Percentiles rank a stretch among this genome's conserved stretches.
Conservation (phyloP, 1,140 invertebrate species). For the Capitella teleta region DNA sequence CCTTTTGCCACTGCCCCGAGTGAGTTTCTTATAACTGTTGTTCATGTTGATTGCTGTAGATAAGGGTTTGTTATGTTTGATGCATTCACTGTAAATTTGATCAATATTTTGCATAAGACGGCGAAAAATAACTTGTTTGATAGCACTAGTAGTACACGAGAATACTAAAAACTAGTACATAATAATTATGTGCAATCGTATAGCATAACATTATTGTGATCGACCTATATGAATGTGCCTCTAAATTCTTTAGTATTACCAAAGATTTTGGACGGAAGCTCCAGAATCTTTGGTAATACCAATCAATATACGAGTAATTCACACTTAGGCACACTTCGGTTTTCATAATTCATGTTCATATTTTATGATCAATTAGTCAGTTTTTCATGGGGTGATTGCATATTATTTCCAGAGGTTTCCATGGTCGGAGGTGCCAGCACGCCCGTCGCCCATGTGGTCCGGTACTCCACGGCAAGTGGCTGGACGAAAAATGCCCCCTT, state of each 20-base stretch:
- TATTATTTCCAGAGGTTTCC: not conserved
- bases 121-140: not conserved
- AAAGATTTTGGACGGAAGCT: not conserved
- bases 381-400: not conserved
- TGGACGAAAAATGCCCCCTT: not conserved
- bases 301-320: not conserved
- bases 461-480: not conserved
- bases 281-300: not conserved
- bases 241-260: not conserved
- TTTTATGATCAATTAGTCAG: not conserved
- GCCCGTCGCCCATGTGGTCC: not conserved
- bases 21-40: not conserved
- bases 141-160: not conserved
- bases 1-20: slow-evolving; percentile 1
- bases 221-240: not conserved
- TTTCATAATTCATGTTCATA: not conserved
- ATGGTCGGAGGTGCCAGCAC: not conserved
- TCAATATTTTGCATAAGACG: not conserved
- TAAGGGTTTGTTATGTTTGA: not conserved
- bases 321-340: not conserved
- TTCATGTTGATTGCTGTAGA: not conserved
- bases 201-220: not conserved
- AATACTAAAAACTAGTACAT: not conserved
- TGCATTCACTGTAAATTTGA: not conserved
- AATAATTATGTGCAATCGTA: not conserved